Percentiles rank a stretch among this genome's conserved stretches.
Evolutionary conservation across 2,113 vertebrate genomes (phyloP).

Genomic region (Callithrix jacchus): DNA sequence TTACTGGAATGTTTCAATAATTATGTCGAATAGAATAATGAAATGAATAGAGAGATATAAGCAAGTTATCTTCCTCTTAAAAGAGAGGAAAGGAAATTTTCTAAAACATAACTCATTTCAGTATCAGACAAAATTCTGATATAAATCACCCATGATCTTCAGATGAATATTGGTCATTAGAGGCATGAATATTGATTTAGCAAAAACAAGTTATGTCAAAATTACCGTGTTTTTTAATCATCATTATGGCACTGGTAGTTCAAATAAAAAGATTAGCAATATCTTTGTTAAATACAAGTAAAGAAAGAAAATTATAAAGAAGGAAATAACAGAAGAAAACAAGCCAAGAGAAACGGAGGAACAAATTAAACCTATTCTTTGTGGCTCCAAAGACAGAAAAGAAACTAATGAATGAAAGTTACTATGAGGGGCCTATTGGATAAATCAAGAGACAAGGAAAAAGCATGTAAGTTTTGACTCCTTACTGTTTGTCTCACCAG

Average conservation of each 20-base stretch:
- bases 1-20: neutral
- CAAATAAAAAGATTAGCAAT: neutral
- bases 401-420: neutral
- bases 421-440: neutral
- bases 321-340: neutral
- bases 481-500: neutral
- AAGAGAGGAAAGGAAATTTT: neutral
- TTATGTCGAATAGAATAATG: neutral
- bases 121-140: neutral
- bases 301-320: neutral
- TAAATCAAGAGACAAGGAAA: neutral
- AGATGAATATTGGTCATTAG: neutral
- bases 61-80: neutral
- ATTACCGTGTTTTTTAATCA: neutral
- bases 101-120: neutral
- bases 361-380: neutral
- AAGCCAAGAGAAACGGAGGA: neutral
- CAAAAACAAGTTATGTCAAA: neutral
- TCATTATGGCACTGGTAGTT: neutral
- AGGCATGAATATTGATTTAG: neutral
- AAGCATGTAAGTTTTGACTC: neutral
- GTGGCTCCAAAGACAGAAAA: neutral
- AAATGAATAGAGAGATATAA: neutral
- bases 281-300: neutral
- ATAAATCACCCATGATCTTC: neutral